Base-by-base conservation (phyloP, 2,888 invertebrate species). In the Plutella xylostella region DNA sequence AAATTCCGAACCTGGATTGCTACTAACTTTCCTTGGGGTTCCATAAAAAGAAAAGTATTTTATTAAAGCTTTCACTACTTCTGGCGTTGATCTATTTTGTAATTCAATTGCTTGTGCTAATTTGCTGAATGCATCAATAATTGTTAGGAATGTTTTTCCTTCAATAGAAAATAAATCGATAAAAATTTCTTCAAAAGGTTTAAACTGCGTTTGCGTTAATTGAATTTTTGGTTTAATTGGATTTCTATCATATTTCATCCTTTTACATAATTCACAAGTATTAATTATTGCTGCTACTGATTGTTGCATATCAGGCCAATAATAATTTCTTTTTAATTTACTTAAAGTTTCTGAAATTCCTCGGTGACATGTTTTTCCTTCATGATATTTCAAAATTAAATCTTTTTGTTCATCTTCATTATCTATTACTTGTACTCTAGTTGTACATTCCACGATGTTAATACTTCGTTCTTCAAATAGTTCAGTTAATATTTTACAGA, bases 1-100 rank as follows among this genome's bases (percentile, higher is more conserved):
- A 30, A 58, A 63, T 54, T 63, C 58, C 0, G 55, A 33, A 1
- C 58, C 58, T 0, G 58, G 48, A 21, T 61, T 58, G 5, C 42
- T 37, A 30, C 43, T 54, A 6, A 61, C 56, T 50, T 48, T 57
- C 4, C 15, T 25, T 1, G 56, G 56, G 5, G 45, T 19, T 1
- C 56, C 57, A 17, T 60, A 58, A 4, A 48, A 41, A 6, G 51
- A 53, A 19, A 58, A 58, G 30, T 55, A 58, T 42, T 56, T 57
- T 4, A 59, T 48, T 19, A 61, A 21, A 4, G 57, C 53, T 45
- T 48, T 47, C 5, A 57, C 46, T 12, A 57, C 50, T 53, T 57
- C 55, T 1, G 55, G 54, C 5, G 58, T 57, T 0, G 48, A 46
- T 42, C 49, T 47, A 35, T 53, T 54, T 11, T 42, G 11, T 14